Evolutionary conservation across 2,113 vertebrate genomes (phyloP), one percentile per base, ranked within the genome.

Genomic region (Sander vitreus): DNA sequence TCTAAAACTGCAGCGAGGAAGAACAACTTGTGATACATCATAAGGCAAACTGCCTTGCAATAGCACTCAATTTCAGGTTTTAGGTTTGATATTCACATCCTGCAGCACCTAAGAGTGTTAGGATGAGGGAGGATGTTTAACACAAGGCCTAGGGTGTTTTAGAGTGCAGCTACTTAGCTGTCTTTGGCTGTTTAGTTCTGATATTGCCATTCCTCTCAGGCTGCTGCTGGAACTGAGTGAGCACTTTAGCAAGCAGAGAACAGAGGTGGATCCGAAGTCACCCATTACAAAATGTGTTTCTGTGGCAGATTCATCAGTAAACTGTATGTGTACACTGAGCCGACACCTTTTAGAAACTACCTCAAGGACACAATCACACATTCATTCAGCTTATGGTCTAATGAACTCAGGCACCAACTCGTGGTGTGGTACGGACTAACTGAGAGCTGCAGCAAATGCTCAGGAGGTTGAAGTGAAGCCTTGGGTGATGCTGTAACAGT

Each of bases 71-170:
- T 79, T 85, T 59, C 53, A 68, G 63, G 55, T 76, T 83, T 73
- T 39, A 33, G 73, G 59, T 67, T 78, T 85, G 83, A 82, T 90
- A 78, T 88, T 90, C 71, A 63, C 65, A 84, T 47, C 72, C 62
- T 57, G 67, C 66, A 69, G 83, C 62, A 73, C n/a, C 14, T 82
- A 53, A 73, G 77, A 80, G 62, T 73, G 67, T 69, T 63, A 19
- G 82, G 73, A 83, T 65, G 58, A 78, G 69, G 60, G 68, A 67
- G 25, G 76, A 67, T 78, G 78, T 62, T 81, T 54, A 53, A 72
- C 80, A 85, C 51, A 33, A 68, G 27, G 78, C 78, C 78, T 6
- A 27, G 23, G 75, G 77, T 80, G 76, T 80, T 80, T 73, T 27
- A 73, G 63, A 75, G 55, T 77, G 71, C 43, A 76, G 66, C 75